A percentile compares a stretch with the other conserved stretches of the same genome.
These are phyloP conservation scores for Elaphurus davidianus DNA, from an alignment of 2,113 vertebrate species.

Conservation along the genomic window DNA sequence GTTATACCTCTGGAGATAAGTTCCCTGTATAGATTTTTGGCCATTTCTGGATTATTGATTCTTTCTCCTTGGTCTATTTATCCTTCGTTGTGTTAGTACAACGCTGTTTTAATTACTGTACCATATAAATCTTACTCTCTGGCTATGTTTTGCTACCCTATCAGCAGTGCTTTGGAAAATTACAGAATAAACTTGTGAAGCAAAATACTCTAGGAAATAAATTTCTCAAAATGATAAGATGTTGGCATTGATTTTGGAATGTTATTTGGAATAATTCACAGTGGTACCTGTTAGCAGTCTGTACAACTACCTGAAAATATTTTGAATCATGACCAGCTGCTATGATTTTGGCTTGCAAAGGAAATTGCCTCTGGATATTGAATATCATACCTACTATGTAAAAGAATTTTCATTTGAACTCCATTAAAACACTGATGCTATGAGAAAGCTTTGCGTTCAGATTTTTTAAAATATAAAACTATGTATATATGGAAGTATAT, in stretches of 20 bases:
- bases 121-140: background rate
- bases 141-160: background rate
- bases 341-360: slow-evolving; percentile 18
- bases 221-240: slow-evolving; percentile 41
- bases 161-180: background rate
- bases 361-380: background rate
- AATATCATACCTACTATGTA: background rate
- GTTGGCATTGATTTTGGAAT: slow-evolving; percentile 30
- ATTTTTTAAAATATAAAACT: slow-evolving; percentile 4
- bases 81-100: background rate
- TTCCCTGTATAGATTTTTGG: background rate
- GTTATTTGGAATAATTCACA: slow-evolving; percentile 40
- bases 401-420: background rate
- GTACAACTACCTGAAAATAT: slow-evolving; percentile 42
- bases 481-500: background rate
- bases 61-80: background rate
- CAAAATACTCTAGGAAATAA: slow-evolving; percentile 24
- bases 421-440: background rate
- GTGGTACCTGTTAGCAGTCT: background rate
- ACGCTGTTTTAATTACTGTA: background rate
- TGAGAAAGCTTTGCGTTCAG: background rate
- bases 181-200: background rate
- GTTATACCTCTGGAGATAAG: background rate
- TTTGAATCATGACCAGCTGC: background rate
- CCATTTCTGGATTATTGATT: background rate